phyloP scores from a whole-genome alignment of 2,888 invertebrate species.

The Protonemura montana region DNA sequence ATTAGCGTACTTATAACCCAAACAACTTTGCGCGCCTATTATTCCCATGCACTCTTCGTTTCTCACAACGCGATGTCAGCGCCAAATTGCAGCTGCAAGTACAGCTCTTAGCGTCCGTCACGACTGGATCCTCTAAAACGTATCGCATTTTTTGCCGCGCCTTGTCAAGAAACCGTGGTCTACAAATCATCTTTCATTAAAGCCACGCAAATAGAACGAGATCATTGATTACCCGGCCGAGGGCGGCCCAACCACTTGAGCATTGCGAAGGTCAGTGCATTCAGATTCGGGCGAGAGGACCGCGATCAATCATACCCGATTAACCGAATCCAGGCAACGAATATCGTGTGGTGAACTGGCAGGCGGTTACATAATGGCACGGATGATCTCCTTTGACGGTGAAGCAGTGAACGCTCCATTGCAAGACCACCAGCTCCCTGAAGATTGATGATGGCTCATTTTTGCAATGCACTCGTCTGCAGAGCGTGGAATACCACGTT shows the following conservation, averaged over 20 bases:
- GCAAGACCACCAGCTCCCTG: background rate
- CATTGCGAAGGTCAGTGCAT: background rate
- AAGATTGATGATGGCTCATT: conserved; percentile 3
- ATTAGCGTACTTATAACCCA: background rate
- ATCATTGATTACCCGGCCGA: background rate
- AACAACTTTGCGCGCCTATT: background rate
- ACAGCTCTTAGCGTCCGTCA: background rate
- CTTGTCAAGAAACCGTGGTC: background rate
- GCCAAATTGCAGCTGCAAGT: background rate
- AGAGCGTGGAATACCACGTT: background rate
- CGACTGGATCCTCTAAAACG: background rate
- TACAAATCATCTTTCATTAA: background rate
- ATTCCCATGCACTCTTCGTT: background rate
- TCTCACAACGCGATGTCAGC: background rate
- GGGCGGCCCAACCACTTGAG: background rate
- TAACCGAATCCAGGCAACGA: background rate
- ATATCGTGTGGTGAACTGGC: background rate
- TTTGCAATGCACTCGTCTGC: background rate
- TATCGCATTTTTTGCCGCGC: background rate
- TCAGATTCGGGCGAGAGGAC: background rate
- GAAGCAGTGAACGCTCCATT: background rate
- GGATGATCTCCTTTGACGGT: background rate
- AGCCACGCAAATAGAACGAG: background rate
- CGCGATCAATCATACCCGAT: background rate
- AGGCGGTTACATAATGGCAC: background rate